Evolutionary conservation across 2,797 vertebrate species (phyloP), one percentile per base, ranked within the genome.

Genomic region (Sebastes vulpes): DNA sequence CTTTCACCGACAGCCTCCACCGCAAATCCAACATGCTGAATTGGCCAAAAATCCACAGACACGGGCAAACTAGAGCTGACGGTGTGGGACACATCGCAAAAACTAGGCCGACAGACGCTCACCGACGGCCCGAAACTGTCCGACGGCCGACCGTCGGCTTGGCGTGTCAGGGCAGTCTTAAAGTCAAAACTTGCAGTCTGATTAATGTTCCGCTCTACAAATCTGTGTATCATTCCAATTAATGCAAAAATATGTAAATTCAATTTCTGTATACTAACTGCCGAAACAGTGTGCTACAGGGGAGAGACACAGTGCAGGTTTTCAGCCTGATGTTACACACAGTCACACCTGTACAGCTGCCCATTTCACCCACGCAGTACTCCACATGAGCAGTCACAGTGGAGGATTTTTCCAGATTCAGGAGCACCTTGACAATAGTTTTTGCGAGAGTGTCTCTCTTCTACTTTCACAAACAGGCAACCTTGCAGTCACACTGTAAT

Each of bases 401-500:
- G 6, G 20, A 32, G 4, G 7, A 1, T 11, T 31, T 9, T 16
- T 18, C 12, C n/a, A 21, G 10, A 23, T 35, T 70, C 32, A 66
- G 14, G 18, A 42, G 16, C 25, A 64, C 31, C 20, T 64, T 12
- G 2, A 61, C 16, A 25, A 38, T 5, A 54, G 16, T 18, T 61
- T 54, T 29, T 4, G 1, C 65, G 16, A 25, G 12, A 74, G 9
- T n/a, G 56, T 58, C 48, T 26, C 12, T 35, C 14, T 26, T 69
- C n/a, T 35, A 1, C 25, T 65, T 63, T 21, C 14, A 18, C 12
- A 72, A 63, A 72, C 6, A 18, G 16, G 12, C 3, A 26, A 65
- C 38, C 65, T 71, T 50, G 46, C 50, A 7, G 46, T 82, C 16
- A 64, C 25, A 42, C 5, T 0, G 6, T 32, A 65, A 70, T 70